phyloP scores from a whole-genome alignment of 2,113 vertebrate genomes.

The Nycticorax nycticorax region DNA sequence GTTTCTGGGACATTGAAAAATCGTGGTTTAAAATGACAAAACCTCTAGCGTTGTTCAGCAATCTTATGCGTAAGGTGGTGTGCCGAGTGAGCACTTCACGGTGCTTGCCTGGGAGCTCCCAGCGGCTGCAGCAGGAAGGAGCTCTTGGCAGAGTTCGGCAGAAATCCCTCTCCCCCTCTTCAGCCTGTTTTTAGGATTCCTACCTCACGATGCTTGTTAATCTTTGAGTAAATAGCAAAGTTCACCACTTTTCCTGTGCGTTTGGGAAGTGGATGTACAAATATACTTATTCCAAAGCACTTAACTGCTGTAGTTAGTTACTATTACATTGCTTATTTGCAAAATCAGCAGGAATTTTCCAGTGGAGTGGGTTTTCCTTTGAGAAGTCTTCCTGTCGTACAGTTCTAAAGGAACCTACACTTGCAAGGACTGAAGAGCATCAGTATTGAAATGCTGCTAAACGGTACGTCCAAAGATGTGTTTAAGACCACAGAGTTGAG shows the following conservation, averaged over 20 bases:
- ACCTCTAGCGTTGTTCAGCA: background rate
- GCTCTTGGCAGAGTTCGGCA: background rate
- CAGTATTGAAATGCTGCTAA: background rate
- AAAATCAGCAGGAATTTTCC: background rate
- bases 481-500: background rate
- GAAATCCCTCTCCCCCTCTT: background rate
- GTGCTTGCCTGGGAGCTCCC: background rate
- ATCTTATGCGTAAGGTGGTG: background rate
- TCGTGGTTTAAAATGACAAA: background rate
- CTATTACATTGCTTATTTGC: background rate
- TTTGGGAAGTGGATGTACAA: background rate
- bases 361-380: background rate
- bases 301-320: background rate
- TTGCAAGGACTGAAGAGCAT: background rate
- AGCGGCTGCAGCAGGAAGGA: background rate
- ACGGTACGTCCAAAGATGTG: background rate
- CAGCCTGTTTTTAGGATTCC: background rate
- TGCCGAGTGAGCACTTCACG: background rate
- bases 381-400: background rate
- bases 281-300: background rate
- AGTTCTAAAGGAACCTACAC: background rate
- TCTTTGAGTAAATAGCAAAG: background rate
- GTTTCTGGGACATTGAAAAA: background rate
- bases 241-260: background rate
- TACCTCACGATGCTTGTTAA: background rate